A percentile compares a stretch with the other conserved stretches of the same genome.
These are phyloP conservation scores for Pecten maximus DNA, from an alignment of 2,888 invertebrate genomes.

Conservation along the genomic window DNA sequence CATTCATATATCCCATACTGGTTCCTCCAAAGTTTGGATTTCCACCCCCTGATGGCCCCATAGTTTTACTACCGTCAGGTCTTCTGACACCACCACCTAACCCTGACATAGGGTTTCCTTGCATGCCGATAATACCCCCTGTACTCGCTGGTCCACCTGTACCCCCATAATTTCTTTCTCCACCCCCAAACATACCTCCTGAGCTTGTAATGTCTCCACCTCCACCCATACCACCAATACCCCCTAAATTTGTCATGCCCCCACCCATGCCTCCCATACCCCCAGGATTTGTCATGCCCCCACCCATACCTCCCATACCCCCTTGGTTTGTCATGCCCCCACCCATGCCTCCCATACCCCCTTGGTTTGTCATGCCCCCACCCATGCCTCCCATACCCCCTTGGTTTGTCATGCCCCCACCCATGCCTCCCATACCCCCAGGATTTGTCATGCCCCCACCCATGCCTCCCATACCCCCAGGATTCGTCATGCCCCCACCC, in stretches of 20 bases:
- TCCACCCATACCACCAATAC: not conserved
- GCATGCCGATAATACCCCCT: not conserved
- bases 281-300: no score
- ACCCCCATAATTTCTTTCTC: no score
- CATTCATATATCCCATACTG: not conserved
- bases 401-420: not conserved
- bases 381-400: no score
- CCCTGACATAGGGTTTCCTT: not conserved
- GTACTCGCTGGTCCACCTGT: not conserved
- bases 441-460: not conserved
- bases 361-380: no score
- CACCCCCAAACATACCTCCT: no score
- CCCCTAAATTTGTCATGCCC: not conserved
- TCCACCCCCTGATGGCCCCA: not conserved
- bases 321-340: no score
- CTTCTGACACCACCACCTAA: not conserved
- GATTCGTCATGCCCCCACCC: no score
- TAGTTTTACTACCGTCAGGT: not conserved
- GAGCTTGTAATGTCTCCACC: not conserved
- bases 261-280: no score
- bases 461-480: not conserved
- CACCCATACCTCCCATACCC: no score
- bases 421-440: not conserved
- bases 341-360: no score
- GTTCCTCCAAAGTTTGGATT: not conserved